Evolutionary conservation across 2,797 vertebrate genomes (phyloP).

Genomic region (Gymnodraco acuticeps): DNA sequence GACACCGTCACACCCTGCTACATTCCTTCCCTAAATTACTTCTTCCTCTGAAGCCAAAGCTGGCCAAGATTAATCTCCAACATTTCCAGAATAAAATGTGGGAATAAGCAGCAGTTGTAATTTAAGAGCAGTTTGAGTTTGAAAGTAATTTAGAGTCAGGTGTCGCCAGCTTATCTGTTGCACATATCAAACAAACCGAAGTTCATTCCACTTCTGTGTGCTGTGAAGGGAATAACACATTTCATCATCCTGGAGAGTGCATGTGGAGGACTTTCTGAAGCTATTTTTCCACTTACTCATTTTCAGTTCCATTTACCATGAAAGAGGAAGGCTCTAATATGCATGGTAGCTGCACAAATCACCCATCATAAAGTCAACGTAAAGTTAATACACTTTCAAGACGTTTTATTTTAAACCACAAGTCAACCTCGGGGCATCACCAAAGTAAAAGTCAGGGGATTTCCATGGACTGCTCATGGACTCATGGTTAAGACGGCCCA

Average conservation of each 20-base stretch:
- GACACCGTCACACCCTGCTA: conserved; percentile 31
- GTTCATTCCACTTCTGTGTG: conserved; percentile 13
- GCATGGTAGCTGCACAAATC: neutral
- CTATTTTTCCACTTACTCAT: neutral
- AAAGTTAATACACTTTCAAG: neutral
- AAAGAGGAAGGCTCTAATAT: conserved; percentile 10
- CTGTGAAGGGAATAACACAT: neutral
- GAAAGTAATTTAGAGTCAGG: conserved; percentile 19
- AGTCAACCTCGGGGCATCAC: neutral
- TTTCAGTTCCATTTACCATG: conserved; percentile 14
- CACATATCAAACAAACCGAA: conserved; percentile 18
- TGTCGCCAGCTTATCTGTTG: conserved; percentile 19
- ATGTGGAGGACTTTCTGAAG: neutral
- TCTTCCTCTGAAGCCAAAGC: conserved; percentile 30
- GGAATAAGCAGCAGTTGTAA: conserved; percentile 11
- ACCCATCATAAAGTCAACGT: neutral
- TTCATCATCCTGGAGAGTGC: neutral
- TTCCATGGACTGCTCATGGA: too few relatives aligned
- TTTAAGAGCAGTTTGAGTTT: neutral
- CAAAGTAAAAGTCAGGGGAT: neutral
- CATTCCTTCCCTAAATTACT: conserved; percentile 48
- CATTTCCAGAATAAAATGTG: conserved; percentile 30
- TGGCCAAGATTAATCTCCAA: conserved; percentile 34
- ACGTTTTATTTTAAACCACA: neutral
- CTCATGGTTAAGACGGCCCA: too few relatives aligned